Evolutionary conservation across 2,797 vertebrate genomes (phyloP), one percentile per base, ranked within the genome.

Genomic region (Myiothlypis coronata): DNA sequence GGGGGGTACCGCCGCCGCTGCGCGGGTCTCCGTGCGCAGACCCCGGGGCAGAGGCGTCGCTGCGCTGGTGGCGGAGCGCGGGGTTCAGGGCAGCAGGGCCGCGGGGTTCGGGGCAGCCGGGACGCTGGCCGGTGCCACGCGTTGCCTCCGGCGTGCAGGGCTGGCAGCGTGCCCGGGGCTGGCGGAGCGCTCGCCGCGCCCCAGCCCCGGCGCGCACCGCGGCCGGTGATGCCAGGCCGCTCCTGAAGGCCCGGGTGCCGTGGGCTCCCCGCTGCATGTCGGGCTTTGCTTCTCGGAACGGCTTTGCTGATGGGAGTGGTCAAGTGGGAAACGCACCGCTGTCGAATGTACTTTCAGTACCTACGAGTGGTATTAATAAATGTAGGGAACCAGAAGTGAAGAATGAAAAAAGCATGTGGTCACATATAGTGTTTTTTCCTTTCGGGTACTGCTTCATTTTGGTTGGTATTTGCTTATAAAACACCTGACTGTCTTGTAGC

Each of bases 401-500:
- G 30, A 46, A 32, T 23, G 35, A 37, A 20, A 35, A 15, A 69
- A 4, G 8, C 43, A 4, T 1, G 12, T 41, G 43, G 18, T 70
- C n/a, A 4, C 1, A 1, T 4, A 4, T 35, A 21, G 9, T 24
- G 28, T 44, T 37, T 59, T 7, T 28, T 27, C 12, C 26, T 59
- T 90, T 47, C 15, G 8, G 13, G 18, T 60, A 10, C 8, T 39
- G 35, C 35, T 7, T 37, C 26, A 19, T 59, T 27, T 59, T 59
- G 17, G 8, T 44, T 32, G 27, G 34, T 52, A 35, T 49, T 37
- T 44, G 49, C 52, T 55, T 26, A 1, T 34, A 3, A 69, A 74
- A 39, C 11, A 12, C 4, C 0, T n/a, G 24, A 2, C 2, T 1
- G 3, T 28, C 8, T 60, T 49, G 14, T 19, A 3, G 4, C 1